Conservation (phyloP, 2,888 invertebrate genomes). For the Acleris holmiana region DNA sequence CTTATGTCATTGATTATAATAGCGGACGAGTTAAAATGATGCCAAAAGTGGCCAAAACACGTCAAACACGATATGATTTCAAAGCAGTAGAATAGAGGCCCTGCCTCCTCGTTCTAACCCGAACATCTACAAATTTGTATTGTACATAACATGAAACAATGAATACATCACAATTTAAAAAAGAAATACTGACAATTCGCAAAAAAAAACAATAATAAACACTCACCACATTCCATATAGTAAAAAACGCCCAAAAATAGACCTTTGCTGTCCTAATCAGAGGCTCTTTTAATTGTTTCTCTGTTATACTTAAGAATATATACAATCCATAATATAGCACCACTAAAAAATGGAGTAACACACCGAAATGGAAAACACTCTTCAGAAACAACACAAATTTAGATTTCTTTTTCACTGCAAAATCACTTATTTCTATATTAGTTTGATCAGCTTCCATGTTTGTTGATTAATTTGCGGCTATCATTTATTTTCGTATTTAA, state of each 20-base stretch:
- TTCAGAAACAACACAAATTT: conserved; percentile 13
- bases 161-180: too few species aligned
- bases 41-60: too few species aligned
- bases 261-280: conserved; percentile 11
- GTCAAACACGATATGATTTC: too few species aligned
- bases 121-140: too few species aligned
- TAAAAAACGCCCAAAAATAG: conserved; percentile 6
- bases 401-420: background rate
- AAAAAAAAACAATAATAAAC: background rate
- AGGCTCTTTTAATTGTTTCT: conserved; percentile 13
- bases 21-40: too few species aligned
- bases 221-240: conserved; percentile 32
- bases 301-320: conserved; percentile 23
- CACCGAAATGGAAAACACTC: conserved; percentile 5
- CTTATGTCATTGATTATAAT: too few species aligned
- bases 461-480: background rate
- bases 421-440: conserved; percentile 13
- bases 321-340: conserved; percentile 16
- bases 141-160: too few species aligned
- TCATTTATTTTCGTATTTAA: background rate
- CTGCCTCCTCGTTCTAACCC: too few species aligned
- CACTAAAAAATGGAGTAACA: background rate
- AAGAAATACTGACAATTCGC: too few species aligned
- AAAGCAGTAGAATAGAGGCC: too few species aligned
- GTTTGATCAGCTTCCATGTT: conserved; percentile 15